Percentiles rank a stretch among this genome's conserved stretches.
These are phyloP conservation scores for Macrotus californicus DNA, from an alignment of 2,113 vertebrate species.

Conservation along the genomic window DNA sequence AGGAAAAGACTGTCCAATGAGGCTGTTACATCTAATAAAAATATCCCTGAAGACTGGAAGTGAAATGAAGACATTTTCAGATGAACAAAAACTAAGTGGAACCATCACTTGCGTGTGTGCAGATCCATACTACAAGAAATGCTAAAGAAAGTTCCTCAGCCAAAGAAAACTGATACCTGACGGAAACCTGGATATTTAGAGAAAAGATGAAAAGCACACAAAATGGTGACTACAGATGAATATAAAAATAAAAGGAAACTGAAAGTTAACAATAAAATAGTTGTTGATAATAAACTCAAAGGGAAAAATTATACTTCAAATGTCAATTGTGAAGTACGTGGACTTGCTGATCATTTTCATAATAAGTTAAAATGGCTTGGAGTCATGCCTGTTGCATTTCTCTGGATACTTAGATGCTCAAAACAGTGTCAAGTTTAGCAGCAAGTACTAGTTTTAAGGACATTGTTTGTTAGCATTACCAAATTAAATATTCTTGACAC, in stretches of 20 bases:
- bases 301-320: slow-evolving; percentile 18
- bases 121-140: neutral
- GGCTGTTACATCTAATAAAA: neutral
- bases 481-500: slow-evolving; percentile 53
- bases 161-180: neutral
- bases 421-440: neutral
- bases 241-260: neutral
- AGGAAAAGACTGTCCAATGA: neutral
- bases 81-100: neutral
- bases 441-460: slow-evolving; percentile 14
- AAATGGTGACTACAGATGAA: neutral
- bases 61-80: neutral
- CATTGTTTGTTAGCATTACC: neutral
- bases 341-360: neutral
- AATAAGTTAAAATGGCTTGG: neutral
- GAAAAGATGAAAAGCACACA: neutral
- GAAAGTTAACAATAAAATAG: neutral
- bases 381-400: neutral
- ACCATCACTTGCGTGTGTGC: neutral
- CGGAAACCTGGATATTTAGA: neutral
- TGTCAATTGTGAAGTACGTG: neutral
- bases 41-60: neutral
- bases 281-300: neutral
- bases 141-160: neutral
- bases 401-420: neutral